Percentiles rank a stretch among this genome's conserved stretches.
Evolutionary conservation across 2,113 vertebrate genomes (phyloP).

Genomic region (Ceyx melanurus): DNA sequence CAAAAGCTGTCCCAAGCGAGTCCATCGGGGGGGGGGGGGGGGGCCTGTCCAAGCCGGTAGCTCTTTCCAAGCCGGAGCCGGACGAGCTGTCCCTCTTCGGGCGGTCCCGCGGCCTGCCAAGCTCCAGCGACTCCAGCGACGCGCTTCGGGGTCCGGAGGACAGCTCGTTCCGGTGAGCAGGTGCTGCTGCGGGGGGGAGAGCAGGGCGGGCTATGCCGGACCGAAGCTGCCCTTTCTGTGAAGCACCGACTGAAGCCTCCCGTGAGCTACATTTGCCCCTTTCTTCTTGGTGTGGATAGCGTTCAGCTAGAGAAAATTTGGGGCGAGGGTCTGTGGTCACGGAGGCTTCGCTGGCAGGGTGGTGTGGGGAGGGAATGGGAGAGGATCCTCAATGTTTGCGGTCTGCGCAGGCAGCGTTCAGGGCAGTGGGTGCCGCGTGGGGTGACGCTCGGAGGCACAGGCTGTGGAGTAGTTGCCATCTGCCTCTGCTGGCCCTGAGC

Average conservation of each 20-base stretch:
- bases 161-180: conserved; percentile 71
- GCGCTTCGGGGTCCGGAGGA: neutral
- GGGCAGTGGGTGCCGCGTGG: neutral
- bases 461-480: neutral
- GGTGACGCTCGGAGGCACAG: neutral
- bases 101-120: neutral
- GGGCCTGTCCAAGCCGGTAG: neutral
- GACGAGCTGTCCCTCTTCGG: neutral
- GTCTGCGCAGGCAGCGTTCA: fast-evolving
- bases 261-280: neutral
- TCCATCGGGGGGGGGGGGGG: neutral
- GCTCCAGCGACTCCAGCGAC: neutral
- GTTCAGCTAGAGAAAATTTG: neutral
- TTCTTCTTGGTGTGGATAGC: neutral
- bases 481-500: neutral
- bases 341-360: fast-evolving
- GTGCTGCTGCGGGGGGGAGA: neutral
- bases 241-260: neutral
- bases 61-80: neutral
- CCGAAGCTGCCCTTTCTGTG: neutral
- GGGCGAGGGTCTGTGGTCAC: neutral
- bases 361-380: neutral
- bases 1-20: conserved; percentile 64
- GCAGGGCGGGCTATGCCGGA: neutral
- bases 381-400: neutral